Evolutionary conservation across 2,888 invertebrate species (phyloP), one percentile per base, ranked within the genome.

Genomic region (Operophtera brumata): DNA sequence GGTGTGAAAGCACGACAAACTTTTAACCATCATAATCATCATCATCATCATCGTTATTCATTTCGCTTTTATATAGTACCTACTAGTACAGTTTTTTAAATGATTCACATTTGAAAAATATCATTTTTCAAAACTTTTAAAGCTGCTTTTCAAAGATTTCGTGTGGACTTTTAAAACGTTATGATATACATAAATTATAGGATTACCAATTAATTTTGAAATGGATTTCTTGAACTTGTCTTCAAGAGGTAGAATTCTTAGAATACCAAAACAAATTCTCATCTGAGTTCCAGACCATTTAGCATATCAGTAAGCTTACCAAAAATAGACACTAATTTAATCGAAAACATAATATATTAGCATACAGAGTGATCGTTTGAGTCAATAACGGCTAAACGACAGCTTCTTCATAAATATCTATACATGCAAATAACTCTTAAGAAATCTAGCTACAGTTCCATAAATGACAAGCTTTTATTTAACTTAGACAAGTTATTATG

Each of bases 361-460:
- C 64, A 62, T 64, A 62, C 47, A 59, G 30, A 64, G 59, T 59
- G 56, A 59, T 46, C 57, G 39, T 61, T 59, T 57, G 37, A 44
- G 40, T 53, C 51, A 53, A 59, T 63, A 60, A 59, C 47, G 61
- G 13, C 26, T 40, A 50, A 44, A 48, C 53, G 46, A 28, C 57
- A 48, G 61, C 57, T 59, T 52, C 62, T 54, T 53, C 54, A 57
- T 62, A 58, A 57, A 58, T 54, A 57, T 47, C 47, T 52, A 54
- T 50, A 59, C 34, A n/a, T n/a, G 7, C 9, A 20, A 55, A 53
- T 37, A 49, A 50, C 48, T 52, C 45, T 54, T 56, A 58, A 34
- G 35, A 43, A 57, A 55, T 59, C 47, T 47, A 59, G 54, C 28
- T 35, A 26, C 34, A 43, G 39, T 46, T 30, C 25, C n/a, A 20